Evolutionary conservation across 1,140 invertebrate genomes (phyloP).

Genomic region (Scaptomyza hsui): DNA sequence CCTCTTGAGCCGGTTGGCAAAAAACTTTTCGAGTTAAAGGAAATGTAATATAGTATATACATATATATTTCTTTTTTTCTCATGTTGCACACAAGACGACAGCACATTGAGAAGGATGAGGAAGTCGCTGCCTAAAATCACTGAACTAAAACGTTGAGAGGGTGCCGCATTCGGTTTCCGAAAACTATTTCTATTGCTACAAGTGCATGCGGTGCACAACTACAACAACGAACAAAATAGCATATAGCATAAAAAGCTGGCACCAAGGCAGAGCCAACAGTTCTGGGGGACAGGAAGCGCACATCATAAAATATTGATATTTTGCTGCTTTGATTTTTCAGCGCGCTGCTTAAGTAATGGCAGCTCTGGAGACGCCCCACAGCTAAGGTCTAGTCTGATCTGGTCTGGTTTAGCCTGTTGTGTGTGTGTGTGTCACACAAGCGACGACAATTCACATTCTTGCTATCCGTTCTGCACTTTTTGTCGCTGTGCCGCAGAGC

Average conservation of each 20-base stretch:
- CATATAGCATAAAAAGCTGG: constrained; percentile 19
- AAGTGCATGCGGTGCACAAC: constrained; percentile 65
- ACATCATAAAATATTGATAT: constrained; percentile 82
- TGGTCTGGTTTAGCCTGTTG: not conserved
- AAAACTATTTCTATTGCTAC: constrained; percentile 56
- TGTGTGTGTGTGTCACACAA: constrained; percentile 31
- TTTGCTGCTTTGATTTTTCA: constrained; percentile 79
- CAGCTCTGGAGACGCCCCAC: constrained; percentile 33
- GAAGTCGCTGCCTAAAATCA: constrained; percentile 77
- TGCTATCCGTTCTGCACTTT: constrained; percentile 60
- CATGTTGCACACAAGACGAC: constrained; percentile 42
- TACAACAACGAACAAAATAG: constrained; percentile 6
- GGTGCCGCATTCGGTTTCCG: constrained; percentile 11
- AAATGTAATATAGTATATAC: constrained; percentile 72
- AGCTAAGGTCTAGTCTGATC: not conserved
- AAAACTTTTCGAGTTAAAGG: constrained; percentile 79
- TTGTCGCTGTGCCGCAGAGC: constrained; percentile 31
- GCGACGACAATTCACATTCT: constrained; percentile 60
- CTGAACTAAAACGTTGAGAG: constrained; percentile 72
- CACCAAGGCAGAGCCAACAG: constrained; percentile 37
- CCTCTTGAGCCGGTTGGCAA: constrained; percentile 50
- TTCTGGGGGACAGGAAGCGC: constrained; percentile 64
- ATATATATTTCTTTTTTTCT: not conserved
- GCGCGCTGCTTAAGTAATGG: constrained; percentile 76
- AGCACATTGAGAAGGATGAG: constrained; percentile 47